A percentile compares a stretch with the other conserved stretches of the same genome.
Conservation (phyloP, 2,888 invertebrate genomes). For the Oligia latruncula region DNA sequence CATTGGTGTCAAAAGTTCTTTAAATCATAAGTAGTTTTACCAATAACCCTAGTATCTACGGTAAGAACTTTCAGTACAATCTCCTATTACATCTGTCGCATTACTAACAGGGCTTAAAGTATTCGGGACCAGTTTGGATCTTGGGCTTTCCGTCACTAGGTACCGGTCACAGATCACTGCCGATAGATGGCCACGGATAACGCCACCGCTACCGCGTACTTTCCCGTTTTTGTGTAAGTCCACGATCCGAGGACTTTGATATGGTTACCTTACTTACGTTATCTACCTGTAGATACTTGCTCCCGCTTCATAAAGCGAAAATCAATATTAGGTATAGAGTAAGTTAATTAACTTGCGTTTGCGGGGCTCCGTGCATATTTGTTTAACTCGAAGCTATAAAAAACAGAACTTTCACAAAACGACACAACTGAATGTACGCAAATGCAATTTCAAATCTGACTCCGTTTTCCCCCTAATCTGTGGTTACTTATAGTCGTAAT, state of each 20-base stretch:
- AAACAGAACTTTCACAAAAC: constrained; percentile 20
- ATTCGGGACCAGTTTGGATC: constrained; percentile 31
- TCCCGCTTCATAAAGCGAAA: constrained; percentile 52
- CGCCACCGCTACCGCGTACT: constrained; percentile 24
- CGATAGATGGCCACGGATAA: constrained; percentile 55
- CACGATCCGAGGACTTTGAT: constrained; percentile 34
- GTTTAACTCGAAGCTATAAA: constrained; percentile 15
- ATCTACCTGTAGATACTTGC: constrained; percentile 65
- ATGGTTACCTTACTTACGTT: constrained; percentile 57
- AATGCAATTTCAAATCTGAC: constrained; percentile 43
- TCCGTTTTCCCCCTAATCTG: constrained; percentile 29
- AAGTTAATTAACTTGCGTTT: constrained; percentile 48
- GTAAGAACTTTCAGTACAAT: constrained; percentile 20
- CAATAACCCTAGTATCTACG: no score
- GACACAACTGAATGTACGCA: constrained; percentile 8
- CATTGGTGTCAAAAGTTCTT: not conserved
- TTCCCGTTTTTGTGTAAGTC: constrained; percentile 51
- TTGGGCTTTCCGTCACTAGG: constrained; percentile 41
- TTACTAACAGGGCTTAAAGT: constrained; percentile 50
- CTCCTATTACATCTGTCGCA: constrained; percentile 31
- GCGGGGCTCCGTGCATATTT: constrained; percentile 29
- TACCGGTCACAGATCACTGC: constrained; percentile 50
- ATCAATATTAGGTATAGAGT: constrained; percentile 55
- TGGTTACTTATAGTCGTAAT: constrained; percentile 46
- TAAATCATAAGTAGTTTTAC: not conserved